Base-by-base conservation (phyloP, 2,888 invertebrate species). In the Bellardia bayeri region DNA sequence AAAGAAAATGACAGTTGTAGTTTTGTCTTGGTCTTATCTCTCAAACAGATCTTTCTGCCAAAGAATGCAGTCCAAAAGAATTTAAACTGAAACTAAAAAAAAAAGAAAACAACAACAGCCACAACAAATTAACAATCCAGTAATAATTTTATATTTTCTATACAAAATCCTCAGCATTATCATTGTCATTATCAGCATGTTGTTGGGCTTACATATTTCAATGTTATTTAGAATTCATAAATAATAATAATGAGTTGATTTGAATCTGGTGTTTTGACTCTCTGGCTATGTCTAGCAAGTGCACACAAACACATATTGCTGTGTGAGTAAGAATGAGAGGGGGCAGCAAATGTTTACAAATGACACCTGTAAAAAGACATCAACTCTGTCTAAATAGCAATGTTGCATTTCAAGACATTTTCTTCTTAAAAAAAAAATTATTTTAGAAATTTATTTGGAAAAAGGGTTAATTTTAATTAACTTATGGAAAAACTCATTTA, bases 161-260 rank as follows among this genome's bases (percentile, higher is more conserved):
- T 37, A 61, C 58, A 64, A 63, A 54, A 74, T 66, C 72, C 9
- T 37, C 72, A 56, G 63, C 81, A 68, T 87, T 61, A 80, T 81
- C 72, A 51, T 66, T 45, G 33, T 63, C 85, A 56, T 81, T 86
- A 88, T 85, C 87, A 85, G 82, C 87, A 80, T 54, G 82, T 79
- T 84, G 85, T 86, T 87, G 86, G 80, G 85, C 81, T 85, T 75
- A n/a, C n/a, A n/a, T n/a, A 82, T 89, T 88, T 89, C 90, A 87
- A 83, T 88, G 81, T 88, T 88, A 88, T 89, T 90, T 89, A 89
- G 74, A 82, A 76, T 85, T 87, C 87, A 90, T 90, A 89, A 90
- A 90, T 90, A 89, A 89, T 89, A 89, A 88, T 71, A 78, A 83
- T 71, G 63, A 64, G 63, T 78, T 86, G 89, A 89, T 88, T 88